Conservation (phyloP, 2,797 vertebrate species). For the Falco biarmicus region DNA sequence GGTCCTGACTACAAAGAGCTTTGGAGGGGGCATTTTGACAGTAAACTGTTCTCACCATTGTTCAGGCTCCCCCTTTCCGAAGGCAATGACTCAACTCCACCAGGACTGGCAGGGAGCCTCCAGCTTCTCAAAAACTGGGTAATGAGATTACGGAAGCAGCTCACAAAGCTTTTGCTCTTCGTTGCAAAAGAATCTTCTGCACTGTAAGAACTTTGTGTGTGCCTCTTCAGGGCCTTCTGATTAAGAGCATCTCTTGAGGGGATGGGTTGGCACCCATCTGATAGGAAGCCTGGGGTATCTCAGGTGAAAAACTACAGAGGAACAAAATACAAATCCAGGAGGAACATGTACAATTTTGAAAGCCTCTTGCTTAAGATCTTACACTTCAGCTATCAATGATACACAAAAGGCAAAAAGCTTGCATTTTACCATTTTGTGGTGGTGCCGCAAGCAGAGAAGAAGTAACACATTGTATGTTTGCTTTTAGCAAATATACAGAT, state of each 20-base stretch:
- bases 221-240: neutral
- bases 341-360: neutral
- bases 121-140: constrained; percentile 18
- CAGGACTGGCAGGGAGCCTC: neutral
- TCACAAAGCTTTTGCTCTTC: neutral
- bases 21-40: neutral
- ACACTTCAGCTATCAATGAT: neutral
- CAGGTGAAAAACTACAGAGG: neutral
- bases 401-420: neutral
- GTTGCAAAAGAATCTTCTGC: neutral
- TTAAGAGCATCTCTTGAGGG: neutral
- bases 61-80: neutral
- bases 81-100: neutral
- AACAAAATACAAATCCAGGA: neutral
- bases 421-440: neutral
- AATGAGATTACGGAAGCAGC: neutral
- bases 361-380: neutral
- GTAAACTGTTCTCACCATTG: constrained; percentile 15
- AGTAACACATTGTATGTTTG: neutral
- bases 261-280: neutral
- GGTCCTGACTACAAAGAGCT: constrained; percentile 10
- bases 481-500: neutral
- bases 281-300: neutral
- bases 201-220: accelerated
- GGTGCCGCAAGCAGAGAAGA: neutral